phyloP scores from a whole-genome alignment of 1,140 invertebrate species.

The Drosophila azteca region DNA sequence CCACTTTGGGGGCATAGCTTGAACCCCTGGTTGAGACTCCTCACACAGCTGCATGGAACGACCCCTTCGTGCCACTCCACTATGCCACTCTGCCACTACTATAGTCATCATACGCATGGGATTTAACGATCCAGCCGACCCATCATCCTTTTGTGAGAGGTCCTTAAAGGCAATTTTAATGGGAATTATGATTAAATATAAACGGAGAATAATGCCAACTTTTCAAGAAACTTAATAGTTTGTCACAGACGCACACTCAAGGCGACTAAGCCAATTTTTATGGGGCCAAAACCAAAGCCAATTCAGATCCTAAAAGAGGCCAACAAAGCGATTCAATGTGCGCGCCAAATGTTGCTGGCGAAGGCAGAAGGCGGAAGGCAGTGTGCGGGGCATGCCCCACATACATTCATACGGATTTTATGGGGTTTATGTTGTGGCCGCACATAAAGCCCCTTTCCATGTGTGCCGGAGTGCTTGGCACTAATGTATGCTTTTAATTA shows the following conservation, averaged over 20 bases:
- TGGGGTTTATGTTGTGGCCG: constrained; percentile 53
- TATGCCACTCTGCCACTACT: no score
- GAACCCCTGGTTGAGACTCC: no score
- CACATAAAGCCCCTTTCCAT: constrained; percentile 66
- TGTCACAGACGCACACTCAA: constrained; percentile 13
- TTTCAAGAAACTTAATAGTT: constrained; percentile 66
- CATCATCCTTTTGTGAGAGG: constrained; percentile 16
- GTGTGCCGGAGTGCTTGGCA: constrained; percentile 30
- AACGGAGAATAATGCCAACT: constrained; percentile 66
- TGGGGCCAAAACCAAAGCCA: constrained; percentile 48
- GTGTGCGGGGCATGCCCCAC: no score
- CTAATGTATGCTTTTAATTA: constrained; percentile 74
- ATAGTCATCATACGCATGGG: no score
- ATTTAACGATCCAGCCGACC: constrained; percentile 2
- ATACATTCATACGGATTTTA: constrained; percentile 39
- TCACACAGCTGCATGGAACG: background rate
- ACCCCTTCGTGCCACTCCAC: background rate
- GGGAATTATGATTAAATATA: constrained; percentile 67
- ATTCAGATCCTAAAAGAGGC: constrained; percentile 34
- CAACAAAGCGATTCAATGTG: constrained; percentile 50
- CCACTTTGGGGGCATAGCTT: no score
- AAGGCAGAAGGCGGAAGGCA: background rate
- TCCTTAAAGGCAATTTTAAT: constrained; percentile 59
- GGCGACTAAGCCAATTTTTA: constrained; percentile 57
- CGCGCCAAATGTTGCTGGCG: constrained; percentile 46